Base-by-base conservation (phyloP, 2,888 invertebrate species). In the Steinernema hermaphroditum region DNA sequence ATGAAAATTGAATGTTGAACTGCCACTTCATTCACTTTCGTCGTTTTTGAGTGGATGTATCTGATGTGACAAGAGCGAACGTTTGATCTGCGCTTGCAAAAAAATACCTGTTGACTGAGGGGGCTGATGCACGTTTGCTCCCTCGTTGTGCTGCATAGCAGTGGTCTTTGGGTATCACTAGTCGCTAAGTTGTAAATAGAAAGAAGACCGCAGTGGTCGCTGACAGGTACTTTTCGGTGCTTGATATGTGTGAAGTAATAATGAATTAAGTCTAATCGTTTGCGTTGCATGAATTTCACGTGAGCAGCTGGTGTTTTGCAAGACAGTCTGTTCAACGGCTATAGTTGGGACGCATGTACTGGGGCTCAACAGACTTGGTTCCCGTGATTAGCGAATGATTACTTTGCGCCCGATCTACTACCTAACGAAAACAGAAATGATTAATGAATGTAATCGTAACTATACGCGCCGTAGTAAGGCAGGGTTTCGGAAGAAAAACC, bases 361-460 rank as follows among this genome's bases (percentile, higher is more conserved):
- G 34, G 16, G 16, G 32, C 29, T 32, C 16, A 27, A 16, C 16
- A 34, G 9, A 16, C 14, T 29, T 32, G 37, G 62, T 32, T 29
- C 62, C 62, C 62, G 62, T 54, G 54, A 54, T 24, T 27, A 27
- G 54, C 27, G 27, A 62, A 32, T 16, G 32, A 62, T 50, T 50
- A 29, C 32, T 24, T 27, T 32, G 62, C 62, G 29, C 2, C 27
- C 16, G 62, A 27, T 19, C 16, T 22, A 16, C 27, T 24, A 62
- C 62, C 32, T 32, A 62, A 62, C 27, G n/a, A 62, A 62, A 62
- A 62, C 62, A 62, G 27, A 62, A 62, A 62, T 62, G 62, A 62
- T 62, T 62, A 62, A 62, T 62, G 6, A 62, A 14, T 37, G 37
- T 37, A 37, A 37, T 37, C 37, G 27, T 62, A 62, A 62, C 32